Base-by-base conservation (phyloP, 2,888 invertebrate genomes). In the Flabesymbios commensalis region DNA sequence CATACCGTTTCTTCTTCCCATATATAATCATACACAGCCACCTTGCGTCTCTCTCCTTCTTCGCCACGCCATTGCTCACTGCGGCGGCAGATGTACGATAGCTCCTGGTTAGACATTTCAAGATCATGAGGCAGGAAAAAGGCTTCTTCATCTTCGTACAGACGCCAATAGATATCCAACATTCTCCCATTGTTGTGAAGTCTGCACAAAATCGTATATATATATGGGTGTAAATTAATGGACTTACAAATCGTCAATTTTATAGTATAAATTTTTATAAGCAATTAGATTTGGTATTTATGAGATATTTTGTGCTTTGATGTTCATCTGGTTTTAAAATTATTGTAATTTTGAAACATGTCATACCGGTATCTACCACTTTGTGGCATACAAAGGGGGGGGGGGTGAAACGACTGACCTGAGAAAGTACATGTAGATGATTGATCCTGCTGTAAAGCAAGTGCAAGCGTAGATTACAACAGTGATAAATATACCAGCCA, bases 401-500 rank as follows among this genome's bases (percentile, higher is more conserved):
- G n/a, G n/a, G n/a, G n/a, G n/a, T n/a, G n/a, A n/a, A n/a, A n/a
- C n/a, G n/a, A n/a, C n/a, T 63, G 63, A 80, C 80, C 80, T 75
- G 48, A 80, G 72, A 72, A 80, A 80, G 72, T 79, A 80, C 78
- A 80, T 79, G 73, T 80, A 80, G 59, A 80, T 73, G 28, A 80
- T 73, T 43, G 75, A 69, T 4, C 72, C 73, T 3, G 75, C 57
- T 36, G 77, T 65, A 59, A 80, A 79, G 63, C 73, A 71, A 56
- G 72, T 71, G 63, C 77, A 77, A 29, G 72, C 51, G 60, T 79
- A 80, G 43, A 80, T 72, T 63, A 80, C 77, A 17, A 73, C 52
- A 1, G 77, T 75, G 57, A 80, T 72, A 61, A 80, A 75, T n/a
- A 78, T 72, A 0, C 80, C 79, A 1, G 74, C 74, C 48, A 80